These are phyloP conservation scores for Acanthococcus lagerstroemiae DNA, from an alignment of 2,888 invertebrate species.

Conservation along the genomic window DNA sequence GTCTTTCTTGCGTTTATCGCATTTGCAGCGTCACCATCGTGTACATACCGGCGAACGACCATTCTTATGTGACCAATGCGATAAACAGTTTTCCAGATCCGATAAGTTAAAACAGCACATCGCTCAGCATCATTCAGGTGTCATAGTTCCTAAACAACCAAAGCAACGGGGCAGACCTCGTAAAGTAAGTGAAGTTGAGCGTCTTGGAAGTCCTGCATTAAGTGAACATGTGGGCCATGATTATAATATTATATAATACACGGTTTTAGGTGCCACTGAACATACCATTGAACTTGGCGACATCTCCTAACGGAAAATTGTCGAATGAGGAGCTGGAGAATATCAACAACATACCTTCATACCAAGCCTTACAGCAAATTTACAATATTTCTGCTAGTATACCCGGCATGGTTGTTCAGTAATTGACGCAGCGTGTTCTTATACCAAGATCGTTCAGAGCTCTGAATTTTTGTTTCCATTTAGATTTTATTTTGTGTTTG, in stretches of 20 bases:
- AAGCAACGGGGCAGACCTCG: conserved; percentile 36
- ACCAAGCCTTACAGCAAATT: conserved; percentile 17
- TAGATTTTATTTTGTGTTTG: too few species aligned
- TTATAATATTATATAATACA: neutral
- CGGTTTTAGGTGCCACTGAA: conserved; percentile 4
- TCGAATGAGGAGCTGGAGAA: conserved; percentile 9
- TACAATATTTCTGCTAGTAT: conserved; percentile 8
- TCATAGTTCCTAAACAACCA: conserved; percentile 25
- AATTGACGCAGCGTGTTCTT: too few species aligned
- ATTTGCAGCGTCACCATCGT: conserved; percentile 56
- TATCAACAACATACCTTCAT: conserved; percentile 9
- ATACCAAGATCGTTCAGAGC: too few species aligned
- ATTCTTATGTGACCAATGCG: conserved; percentile 57
- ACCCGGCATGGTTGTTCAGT: neutral
- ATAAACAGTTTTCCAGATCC: conserved; percentile 59
- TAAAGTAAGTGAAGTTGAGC: conserved; percentile 31
- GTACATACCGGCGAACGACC: conserved; percentile 62
- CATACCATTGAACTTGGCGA: conserved; percentile 12
- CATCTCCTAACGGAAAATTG: neutral
- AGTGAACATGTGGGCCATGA: neutral
- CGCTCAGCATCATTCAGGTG: conserved; percentile 34
- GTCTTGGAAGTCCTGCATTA: neutral
- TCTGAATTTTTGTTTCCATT: too few species aligned
- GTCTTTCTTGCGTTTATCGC: conserved; percentile 56
- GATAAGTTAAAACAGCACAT: conserved; percentile 59